Conservation (phyloP, 1,140 invertebrate species). For the Latrodectus geometricus region DNA sequence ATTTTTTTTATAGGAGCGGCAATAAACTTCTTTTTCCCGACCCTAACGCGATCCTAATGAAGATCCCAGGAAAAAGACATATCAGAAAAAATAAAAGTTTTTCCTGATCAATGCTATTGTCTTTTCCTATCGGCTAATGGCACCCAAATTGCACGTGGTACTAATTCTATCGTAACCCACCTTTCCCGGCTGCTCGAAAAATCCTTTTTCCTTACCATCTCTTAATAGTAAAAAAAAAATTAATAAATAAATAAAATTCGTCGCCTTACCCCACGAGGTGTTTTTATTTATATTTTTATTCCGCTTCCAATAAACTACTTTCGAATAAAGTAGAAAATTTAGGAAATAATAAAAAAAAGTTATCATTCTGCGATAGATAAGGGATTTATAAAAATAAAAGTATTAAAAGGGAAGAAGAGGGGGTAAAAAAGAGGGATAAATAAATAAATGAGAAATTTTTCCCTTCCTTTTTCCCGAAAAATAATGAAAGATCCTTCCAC, state of each 20-base stretch:
- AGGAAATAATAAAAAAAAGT: background rate
- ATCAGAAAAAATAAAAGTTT: background rate
- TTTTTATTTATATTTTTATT: slow-evolving; percentile 46
- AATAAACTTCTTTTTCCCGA: background rate
- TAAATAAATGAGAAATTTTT: background rate
- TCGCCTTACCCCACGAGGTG: background rate
- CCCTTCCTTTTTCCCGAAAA: slow-evolving; percentile 12
- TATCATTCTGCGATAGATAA: slow-evolving; percentile 52
- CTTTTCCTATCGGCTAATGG: slow-evolving; percentile 11
- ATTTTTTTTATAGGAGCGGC: background rate
- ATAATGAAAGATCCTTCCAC: slow-evolving; percentile 52
- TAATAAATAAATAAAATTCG: background rate
- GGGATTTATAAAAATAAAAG: slow-evolving; percentile 56
- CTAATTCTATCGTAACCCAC: slow-evolving; percentile 41
- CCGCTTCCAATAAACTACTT: background rate
- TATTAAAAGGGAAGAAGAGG: slow-evolving; percentile 12
- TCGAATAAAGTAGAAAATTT: slow-evolving; percentile 1
- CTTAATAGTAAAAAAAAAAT: no score
- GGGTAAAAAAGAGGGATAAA: slow-evolving; percentile 18
- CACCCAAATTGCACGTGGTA: slow-evolving; percentile 40
- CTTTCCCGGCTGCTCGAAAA: background rate
- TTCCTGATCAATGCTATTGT: slow-evolving; percentile 38
- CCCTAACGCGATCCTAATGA: background rate
- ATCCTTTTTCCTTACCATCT: no score
- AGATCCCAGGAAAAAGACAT: background rate